Percentiles rank a stretch among this genome's conserved stretches.
phyloP scores from a whole-genome alignment of 2,888 invertebrate species.

The Cryptophagus acutangulus region DNA sequence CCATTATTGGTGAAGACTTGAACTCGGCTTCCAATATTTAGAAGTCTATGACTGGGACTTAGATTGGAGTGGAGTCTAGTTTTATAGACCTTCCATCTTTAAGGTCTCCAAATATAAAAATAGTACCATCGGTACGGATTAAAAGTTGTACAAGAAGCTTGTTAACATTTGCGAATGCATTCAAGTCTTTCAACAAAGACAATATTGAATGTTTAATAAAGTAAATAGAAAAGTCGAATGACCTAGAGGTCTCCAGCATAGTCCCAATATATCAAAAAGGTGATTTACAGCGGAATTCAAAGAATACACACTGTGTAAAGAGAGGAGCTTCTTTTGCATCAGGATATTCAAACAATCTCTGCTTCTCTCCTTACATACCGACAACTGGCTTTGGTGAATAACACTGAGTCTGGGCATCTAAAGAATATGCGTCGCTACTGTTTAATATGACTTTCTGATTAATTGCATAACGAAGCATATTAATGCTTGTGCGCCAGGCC shows the following conservation, averaged over 20 bases:
- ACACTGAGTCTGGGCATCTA: slow-evolving; percentile 29
- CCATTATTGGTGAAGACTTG: no score
- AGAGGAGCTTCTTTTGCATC: neutral
- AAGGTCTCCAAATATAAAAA: no score
- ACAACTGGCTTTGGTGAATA: slow-evolving; percentile 24
- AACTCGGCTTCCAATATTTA: no score
- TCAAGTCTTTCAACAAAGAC: slow-evolving; percentile 12
- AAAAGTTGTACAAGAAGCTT: no score
- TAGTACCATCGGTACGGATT: no score
- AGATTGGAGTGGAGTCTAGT: no score
- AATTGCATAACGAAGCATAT: slow-evolving; percentile 38
- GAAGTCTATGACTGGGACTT: no score
- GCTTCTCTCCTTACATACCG: slow-evolving; percentile 24
- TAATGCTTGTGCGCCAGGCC: slow-evolving; percentile 32
- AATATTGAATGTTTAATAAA: slow-evolving; percentile 20
- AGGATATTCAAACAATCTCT: slow-evolving; percentile 29
- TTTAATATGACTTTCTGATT: slow-evolving; percentile 40
- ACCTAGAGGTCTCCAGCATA: slow-evolving; percentile 9
- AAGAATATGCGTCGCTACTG: slow-evolving; percentile 38
- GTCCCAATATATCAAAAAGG: slow-evolving; percentile 9
- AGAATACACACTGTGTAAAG: slow-evolving; percentile 12
- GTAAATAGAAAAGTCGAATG: slow-evolving; percentile 15
- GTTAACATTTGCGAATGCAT: no score
- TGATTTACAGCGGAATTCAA: slow-evolving; percentile 10
- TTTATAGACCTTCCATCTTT: no score